phyloP scores from a whole-genome alignment of 2,797 vertebrate species.

The Urocyon cinereoargenteus region DNA sequence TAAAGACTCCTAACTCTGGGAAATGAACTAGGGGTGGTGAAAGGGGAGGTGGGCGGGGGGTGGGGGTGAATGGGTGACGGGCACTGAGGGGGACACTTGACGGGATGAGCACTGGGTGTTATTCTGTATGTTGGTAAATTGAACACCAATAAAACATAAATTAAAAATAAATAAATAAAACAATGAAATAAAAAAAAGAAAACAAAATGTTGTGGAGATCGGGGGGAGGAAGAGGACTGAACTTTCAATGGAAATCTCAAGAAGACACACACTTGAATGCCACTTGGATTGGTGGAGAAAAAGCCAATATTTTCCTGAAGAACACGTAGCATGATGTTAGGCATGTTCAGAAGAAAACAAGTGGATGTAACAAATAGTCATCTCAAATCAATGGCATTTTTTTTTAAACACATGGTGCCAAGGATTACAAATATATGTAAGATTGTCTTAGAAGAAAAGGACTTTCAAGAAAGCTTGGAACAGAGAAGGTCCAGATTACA shows the following conservation, averaged over 20 bases:
- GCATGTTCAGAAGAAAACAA: neutral
- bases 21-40: too few relatives aligned
- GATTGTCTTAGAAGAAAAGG: neutral
- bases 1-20: too few relatives aligned
- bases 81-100: too few relatives aligned
- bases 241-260: neutral
- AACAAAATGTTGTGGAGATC: neutral
- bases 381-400: neutral
- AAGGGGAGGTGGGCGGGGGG: too few relatives aligned
- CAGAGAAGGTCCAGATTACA: neutral
- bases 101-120: too few relatives aligned
- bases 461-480: neutral
- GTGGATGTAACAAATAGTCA: neutral
- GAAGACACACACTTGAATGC: neutral
- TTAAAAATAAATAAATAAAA: too few relatives aligned
- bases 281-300: neutral
- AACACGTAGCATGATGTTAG: fast-evolving
- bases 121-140: too few relatives aligned
- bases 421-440: neutral
- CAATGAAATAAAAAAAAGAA: too few relatives aligned
- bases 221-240: neutral
- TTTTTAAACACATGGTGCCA: too few relatives aligned
- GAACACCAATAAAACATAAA: too few relatives aligned
- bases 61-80: too few relatives aligned
- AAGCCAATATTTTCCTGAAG: neutral